Conservation (phyloP, 2,888 invertebrate genomes). For the Eugnorisma glareosa region DNA sequence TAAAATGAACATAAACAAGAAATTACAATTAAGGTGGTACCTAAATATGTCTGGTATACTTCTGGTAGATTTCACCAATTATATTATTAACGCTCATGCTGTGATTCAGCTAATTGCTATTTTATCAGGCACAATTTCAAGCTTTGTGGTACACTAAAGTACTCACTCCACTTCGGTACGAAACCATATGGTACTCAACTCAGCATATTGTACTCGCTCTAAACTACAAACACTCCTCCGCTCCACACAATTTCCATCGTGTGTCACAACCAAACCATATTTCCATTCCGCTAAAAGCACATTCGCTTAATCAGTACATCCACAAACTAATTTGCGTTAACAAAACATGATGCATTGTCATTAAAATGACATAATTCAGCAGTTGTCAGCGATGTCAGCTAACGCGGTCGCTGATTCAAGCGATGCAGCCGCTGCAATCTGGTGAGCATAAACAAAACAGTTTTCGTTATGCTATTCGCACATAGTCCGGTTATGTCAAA, state of each 20-base stretch:
- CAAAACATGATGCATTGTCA: constrained; percentile 64
- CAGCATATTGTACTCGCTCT: constrained; percentile 1
- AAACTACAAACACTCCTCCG: constrained; percentile 20
- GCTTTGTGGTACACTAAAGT: neutral
- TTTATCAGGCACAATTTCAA: neutral
- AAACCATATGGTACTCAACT: constrained; percentile 11
- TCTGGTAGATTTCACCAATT: neutral
- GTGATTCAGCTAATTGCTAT: neutral
- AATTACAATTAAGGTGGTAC: no score
- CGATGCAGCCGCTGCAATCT: constrained; percentile 59
- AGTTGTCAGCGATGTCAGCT: constrained; percentile 55
- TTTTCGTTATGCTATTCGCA: constrained; percentile 44
- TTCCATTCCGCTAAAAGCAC: constrained; percentile 45
- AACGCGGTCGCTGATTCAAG: constrained; percentile 53
- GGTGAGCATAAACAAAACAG: constrained; percentile 60
- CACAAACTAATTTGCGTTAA: constrained; percentile 56
- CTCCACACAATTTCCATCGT: constrained; percentile 12
- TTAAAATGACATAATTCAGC: constrained; percentile 65
- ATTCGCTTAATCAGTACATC: constrained; percentile 48
- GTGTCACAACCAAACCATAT: constrained; percentile 32
- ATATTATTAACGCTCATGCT: neutral
- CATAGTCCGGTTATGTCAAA: constrained; percentile 35
- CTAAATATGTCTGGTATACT: no score
- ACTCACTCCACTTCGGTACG: neutral
- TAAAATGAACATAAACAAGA: no score